phyloP scores from a whole-genome alignment of 2,113 vertebrate species.

The Oxyruncus cristatus region DNA sequence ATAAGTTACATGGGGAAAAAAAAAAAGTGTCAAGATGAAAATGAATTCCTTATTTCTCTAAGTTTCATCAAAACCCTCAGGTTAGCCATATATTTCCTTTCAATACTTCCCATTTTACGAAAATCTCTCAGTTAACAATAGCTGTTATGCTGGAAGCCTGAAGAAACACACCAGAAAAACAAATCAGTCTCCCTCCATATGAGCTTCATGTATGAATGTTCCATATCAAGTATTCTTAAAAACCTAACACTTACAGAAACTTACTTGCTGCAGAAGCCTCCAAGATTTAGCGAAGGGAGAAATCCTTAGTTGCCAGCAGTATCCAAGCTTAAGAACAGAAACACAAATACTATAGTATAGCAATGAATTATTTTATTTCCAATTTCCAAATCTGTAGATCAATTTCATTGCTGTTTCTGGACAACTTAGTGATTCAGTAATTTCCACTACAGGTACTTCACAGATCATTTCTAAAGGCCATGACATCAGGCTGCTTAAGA shows the following conservation, averaged over 20 bases:
- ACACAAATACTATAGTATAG: neutral
- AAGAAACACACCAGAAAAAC: neutral
- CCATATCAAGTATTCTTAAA: neutral
- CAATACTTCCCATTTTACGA: neutral
- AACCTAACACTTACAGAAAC: neutral
- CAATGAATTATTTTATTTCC: neutral
- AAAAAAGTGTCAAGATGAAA: neutral
- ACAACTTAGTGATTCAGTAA: neutral
- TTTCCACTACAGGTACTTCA: neutral
- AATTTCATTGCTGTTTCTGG: neutral
- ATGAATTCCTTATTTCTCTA: neutral
- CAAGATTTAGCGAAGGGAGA: neutral
- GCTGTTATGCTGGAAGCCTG: neutral
- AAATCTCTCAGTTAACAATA: neutral
- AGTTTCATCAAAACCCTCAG: neutral
- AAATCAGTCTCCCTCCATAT: neutral
- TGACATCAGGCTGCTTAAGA: neutral
- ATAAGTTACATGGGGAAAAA: neutral
- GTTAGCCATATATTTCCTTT: neutral
- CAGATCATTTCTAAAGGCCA: neutral
- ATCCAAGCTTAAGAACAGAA: neutral
- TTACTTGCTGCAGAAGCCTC: neutral
- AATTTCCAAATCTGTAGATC: neutral
- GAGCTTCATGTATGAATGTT: neutral
- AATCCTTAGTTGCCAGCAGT: neutral